A percentile compares a stretch with the other conserved stretches of the same genome.
Conservation (phyloP, 2,888 invertebrate genomes). For the Andrena praecox region DNA sequence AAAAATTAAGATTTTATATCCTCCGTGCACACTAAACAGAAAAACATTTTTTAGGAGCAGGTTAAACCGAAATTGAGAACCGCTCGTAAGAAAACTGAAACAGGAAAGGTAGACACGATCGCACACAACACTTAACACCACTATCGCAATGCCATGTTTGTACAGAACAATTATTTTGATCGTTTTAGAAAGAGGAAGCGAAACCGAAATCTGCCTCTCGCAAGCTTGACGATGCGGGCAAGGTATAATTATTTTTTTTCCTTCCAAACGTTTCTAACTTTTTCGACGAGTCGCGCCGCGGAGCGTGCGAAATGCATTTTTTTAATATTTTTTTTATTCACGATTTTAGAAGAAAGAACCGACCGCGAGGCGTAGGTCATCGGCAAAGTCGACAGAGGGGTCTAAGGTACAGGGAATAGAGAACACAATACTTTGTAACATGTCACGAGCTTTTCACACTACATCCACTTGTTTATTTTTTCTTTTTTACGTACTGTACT, state of each 20-base stretch:
- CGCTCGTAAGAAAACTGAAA: slow-evolving; percentile 37
- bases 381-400: slow-evolving; percentile 57
- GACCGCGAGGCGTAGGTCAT: slow-evolving; percentile 58
- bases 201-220: slow-evolving; percentile 55
- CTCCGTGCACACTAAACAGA: neutral
- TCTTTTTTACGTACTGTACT: slow-evolving; percentile 35
- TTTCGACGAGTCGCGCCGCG: neutral
- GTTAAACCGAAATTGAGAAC: slow-evolving; percentile 51
- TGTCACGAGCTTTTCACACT: slow-evolving; percentile 22
- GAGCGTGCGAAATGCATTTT: neutral
- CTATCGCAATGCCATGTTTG: neutral
- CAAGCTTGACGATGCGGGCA: slow-evolving; percentile 56
- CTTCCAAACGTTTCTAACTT: neutral
- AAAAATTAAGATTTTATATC: neutral
- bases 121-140: neutral
- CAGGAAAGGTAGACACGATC: slow-evolving; percentile 56
- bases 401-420: slow-evolving; percentile 61
- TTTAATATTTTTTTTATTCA: slow-evolving; percentile 28
- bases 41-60: slow-evolving; percentile 60
- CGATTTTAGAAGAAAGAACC: slow-evolving; percentile 61
- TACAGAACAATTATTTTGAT: slow-evolving; percentile 9
- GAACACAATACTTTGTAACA: slow-evolving; percentile 29
- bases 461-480: slow-evolving; percentile 30
- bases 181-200: slow-evolving; percentile 50
- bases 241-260: slow-evolving; percentile 45